Base-by-base conservation (phyloP, 1,140 invertebrate genomes). In the Hirudo medicinalis region DNA sequence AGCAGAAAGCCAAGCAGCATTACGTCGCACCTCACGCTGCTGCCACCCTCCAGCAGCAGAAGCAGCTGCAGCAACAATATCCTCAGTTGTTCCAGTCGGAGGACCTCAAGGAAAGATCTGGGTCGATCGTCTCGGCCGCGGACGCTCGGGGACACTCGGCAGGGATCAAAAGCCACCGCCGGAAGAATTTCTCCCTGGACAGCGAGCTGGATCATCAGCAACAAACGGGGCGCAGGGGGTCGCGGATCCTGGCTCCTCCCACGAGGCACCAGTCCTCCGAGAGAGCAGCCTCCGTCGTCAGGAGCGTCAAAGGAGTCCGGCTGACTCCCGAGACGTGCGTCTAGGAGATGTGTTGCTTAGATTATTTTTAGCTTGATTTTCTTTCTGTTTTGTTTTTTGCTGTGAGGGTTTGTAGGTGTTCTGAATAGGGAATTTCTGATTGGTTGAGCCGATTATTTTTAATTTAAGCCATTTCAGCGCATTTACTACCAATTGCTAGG, bases 1-100 rank as follows among this genome's bases (percentile, higher is more conserved):
- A 63, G 57, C 57, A 63, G 57, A 22, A 63, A 63, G 22, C 57
- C 22, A 63, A 63, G 29, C 57, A 63, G 57, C 57, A 63, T n/a
- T 63, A 63, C 29, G 22, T 25, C 9, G 22, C 22, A 22, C 29
- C 22, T 13, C 57, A 63, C 19, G 22, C 57, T 11, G 22, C 22
- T 13, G 22, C 22, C 9, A 22, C 22, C 15, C 57, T 63, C 29
- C 57, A 63, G 15, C 57, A 63, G 57, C 57, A 63, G 29, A 22
- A 63, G 29, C 57, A 63, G 29, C 57, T 25, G 29, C 57, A 63
- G 19, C 57, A 63, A 63, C 57, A 63, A 13, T 63, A 25, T n/a
- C 29, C 29, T 11, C 57, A 63, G 29, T 20, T 25, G 57, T 63
- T 63, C 19, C 57, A 32, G 11, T 25, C 57, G 1, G 57, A 63